A percentile compares a stretch with the other conserved stretches of the same genome.
Evolutionary conservation across 2,888 invertebrate genomes (phyloP).

Genomic region (Hybos culiciformis): DNA sequence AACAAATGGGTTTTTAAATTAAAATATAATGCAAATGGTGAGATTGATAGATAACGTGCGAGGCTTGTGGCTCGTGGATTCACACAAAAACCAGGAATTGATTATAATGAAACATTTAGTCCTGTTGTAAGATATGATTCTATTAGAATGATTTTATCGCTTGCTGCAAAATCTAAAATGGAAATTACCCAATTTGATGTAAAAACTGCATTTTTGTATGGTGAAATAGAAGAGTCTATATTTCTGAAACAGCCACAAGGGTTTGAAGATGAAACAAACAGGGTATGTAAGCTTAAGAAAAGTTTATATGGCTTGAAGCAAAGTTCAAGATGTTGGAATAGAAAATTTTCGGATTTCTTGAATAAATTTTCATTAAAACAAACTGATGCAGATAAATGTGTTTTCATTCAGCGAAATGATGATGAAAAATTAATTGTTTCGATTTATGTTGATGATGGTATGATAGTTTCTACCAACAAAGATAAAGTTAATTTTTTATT

Average conservation of each 20-base stretch:
- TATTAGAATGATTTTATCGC: conserved; percentile 16
- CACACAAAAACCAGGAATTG: conserved; percentile 18
- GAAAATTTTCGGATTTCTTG: conserved; percentile 16
- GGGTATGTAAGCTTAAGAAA: conserved; percentile 15
- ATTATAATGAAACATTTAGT: conserved; percentile 23
- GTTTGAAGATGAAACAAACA: conserved; percentile 7
- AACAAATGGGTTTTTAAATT: conserved; percentile 15
- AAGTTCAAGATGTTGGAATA: conserved; percentile 17
- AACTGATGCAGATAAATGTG: conserved; percentile 19
- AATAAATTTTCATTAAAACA: conserved; percentile 15
- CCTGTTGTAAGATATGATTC: conserved; percentile 21
- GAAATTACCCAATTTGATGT: conserved; percentile 13
- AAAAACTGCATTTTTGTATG: conserved; percentile 13
- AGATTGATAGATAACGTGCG: conserved; percentile 17
- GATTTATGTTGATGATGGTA: conserved; percentile 21
- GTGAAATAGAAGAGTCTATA: conserved; percentile 10
- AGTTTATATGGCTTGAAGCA: conserved; percentile 19
- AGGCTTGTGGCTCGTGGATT: conserved; percentile 21
- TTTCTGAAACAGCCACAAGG: conserved; percentile 14
- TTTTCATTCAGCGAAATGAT: conserved; percentile 17
- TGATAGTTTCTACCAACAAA: neutral
- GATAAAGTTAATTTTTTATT: neutral
- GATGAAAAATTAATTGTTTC: conserved; percentile 13
- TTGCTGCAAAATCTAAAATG: conserved; percentile 12
- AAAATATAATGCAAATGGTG: conserved; percentile 7